phyloP scores from a whole-genome alignment of 1,140 invertebrate genomes.

The Magallana gigas region DNA sequence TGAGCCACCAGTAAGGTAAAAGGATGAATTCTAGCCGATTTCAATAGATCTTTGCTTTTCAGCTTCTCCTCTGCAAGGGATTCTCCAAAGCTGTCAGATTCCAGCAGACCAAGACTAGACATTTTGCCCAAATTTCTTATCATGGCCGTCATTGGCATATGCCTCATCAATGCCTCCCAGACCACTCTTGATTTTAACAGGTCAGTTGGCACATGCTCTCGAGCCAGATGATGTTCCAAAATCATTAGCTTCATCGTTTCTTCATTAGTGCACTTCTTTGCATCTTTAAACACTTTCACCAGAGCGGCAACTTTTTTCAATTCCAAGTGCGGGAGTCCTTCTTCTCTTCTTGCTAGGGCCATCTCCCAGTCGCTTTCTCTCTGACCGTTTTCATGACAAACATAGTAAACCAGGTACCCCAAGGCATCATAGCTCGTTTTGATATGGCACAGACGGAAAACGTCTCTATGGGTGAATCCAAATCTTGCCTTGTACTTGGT shows the following conservation, averaged over 20 bases:
- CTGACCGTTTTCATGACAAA: conserved; percentile 76
- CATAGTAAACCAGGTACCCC: conserved; percentile 61
- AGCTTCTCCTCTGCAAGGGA: conserved; percentile 59
- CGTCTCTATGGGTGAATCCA: conserved; percentile 85
- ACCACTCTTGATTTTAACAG: conserved; percentile 84
- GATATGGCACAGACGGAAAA: conserved; percentile 84
- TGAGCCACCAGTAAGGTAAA: conserved; percentile 82
- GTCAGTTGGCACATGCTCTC: conserved; percentile 85
- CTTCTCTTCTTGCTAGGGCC: conserved; percentile 61
- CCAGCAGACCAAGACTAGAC: conserved; percentile 83
- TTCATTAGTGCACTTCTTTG: conserved; percentile 80
- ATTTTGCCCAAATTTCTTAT: conserved; percentile 84
- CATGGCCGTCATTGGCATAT: conserved; percentile 82
- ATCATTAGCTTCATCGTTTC: conserved; percentile 81
- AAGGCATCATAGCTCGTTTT: conserved; percentile 73
- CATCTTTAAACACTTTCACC: conserved; percentile 82
- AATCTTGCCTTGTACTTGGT: conserved; percentile 83
- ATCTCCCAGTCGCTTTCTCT: conserved; percentile 75
- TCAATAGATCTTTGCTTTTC: conserved; percentile 75
- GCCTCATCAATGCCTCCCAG: conserved; percentile 83
- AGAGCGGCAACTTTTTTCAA: conserved; percentile 81
- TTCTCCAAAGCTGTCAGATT: conserved; percentile 62
- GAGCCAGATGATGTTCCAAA: conserved; percentile 79
- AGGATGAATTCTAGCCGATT: conserved; percentile 82
- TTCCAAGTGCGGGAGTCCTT: neutral